Evolutionary conservation across 2,113 vertebrate genomes (phyloP), one percentile per base, ranked within the genome.

Genomic region (Sebastes fasciatus): DNA sequence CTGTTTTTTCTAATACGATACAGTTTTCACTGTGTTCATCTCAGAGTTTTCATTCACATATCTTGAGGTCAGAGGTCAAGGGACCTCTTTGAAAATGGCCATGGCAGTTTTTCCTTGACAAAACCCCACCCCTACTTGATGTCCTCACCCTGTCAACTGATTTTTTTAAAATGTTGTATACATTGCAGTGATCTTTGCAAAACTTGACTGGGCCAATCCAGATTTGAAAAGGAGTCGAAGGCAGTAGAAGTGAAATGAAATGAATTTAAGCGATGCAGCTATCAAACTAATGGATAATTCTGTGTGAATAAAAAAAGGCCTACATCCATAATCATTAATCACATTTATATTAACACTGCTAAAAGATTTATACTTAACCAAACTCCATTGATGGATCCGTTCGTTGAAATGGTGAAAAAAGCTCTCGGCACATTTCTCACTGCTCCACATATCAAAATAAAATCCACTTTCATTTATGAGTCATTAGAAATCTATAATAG

Each of bases 401-500:
- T 86, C 81, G 49, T 17, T 77, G 57, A 71, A 84, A 71, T 64
- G 23, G 21, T 34, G 12, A 84, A 86, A 83, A 83, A 74, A 13
- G 74, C 62, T 55, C 9, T 17, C 4, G 12, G 52, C 51, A 72
- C 69, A 85, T 74, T 76, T 54, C 34, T 76, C 58, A 21, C 48
- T 13, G 14, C 77, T 79, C 45, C 48, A 46, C 46, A 57, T 57
- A 62, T 81, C 10, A 63, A 80, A 83, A 65, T 80, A 85, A 71
- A 23, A 14, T 40, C 21, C 48, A 62, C 52, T 86, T 87, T 86
- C 74, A 88, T 80, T 73, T 43, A 88, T 68, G 26, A 80, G 60
- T 80, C 72, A 76, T 86, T 78, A 66, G 52, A 62, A 76, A 81
- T 85, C 83, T 74, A 34, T 87, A 71, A 85, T 65, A 75, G n/a